phyloP scores from a whole-genome alignment of 2,797 vertebrate species.

The Parotocinclus haroldoi region DNA sequence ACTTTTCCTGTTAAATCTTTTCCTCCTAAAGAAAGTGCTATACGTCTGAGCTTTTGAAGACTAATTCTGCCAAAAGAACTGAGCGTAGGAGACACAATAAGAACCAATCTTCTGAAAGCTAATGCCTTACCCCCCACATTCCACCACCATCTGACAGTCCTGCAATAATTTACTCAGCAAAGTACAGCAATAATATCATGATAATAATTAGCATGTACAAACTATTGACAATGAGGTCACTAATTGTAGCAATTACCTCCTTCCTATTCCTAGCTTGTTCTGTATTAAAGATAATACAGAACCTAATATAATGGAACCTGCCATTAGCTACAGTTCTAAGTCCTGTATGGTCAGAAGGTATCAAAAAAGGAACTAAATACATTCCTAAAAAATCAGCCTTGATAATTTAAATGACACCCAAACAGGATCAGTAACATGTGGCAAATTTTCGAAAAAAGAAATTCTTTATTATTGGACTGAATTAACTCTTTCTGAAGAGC shows the following conservation, averaged over 20 bases:
- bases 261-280: slow-evolving; percentile 50
- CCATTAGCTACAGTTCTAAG: too few species aligned
- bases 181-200: slow-evolving; percentile 41
- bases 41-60: slow-evolving; percentile 27
- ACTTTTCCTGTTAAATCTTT: too few species aligned
- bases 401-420: too few species aligned
- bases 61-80: slow-evolving; percentile 34
- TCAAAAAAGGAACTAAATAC: too few species aligned
- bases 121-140: too few species aligned
- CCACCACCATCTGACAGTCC: slow-evolving; percentile 1
- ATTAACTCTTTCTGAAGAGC: slow-evolving; percentile 5
- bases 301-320: slow-evolving; percentile 11
- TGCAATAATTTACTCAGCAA: slow-evolving; percentile 48
- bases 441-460: neutral
- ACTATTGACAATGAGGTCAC: slow-evolving; percentile 50
- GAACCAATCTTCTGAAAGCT: slow-evolving; percentile 19
- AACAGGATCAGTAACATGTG: too few species aligned
- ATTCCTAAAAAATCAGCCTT: too few species aligned
- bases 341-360: too few species aligned
- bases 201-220: slow-evolving; percentile 52
- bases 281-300: slow-evolving; percentile 33
- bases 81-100: slow-evolving; percentile 37
- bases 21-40: too few species aligned
- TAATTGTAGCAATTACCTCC: slow-evolving; percentile 59
- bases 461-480: slow-evolving; percentile 6